Conservation (phyloP, 2,113 vertebrate genomes). For the Thalassarche chlororhynchos region DNA sequence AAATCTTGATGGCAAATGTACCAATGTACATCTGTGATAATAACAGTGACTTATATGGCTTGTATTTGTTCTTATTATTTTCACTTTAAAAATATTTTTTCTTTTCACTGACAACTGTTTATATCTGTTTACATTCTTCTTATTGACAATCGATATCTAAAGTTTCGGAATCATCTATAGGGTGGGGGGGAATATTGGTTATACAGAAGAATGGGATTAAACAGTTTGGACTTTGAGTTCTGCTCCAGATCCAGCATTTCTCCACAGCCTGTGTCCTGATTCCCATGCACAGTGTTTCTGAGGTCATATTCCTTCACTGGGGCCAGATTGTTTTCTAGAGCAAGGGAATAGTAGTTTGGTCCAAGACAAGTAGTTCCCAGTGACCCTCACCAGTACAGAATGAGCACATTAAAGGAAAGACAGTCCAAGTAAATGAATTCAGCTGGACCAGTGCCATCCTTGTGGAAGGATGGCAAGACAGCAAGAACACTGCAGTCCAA, state of each 20-base stretch:
- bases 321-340: not conserved
- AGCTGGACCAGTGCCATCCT: not conserved
- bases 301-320: not conserved
- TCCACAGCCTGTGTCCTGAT: not conserved
- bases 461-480: not conserved
- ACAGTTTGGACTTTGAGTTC: not conserved
- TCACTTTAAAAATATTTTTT: not conserved
- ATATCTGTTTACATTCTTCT: not conserved
- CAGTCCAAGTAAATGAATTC: not conserved
- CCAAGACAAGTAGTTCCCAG: not conserved
- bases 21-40: not conserved
- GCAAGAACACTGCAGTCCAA: not conserved
- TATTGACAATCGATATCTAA: fast-evolving
- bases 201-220: not conserved
- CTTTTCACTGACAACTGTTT: not conserved
- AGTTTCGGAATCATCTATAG: not conserved
- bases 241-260: not conserved
- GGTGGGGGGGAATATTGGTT: too few species aligned
- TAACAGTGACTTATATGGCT: not conserved
- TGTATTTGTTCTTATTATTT: not conserved
- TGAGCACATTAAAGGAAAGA: not conserved
- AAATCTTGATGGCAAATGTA: not conserved
- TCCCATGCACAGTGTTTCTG: not conserved
- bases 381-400: not conserved
- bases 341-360: not conserved